These are phyloP conservation scores for Axinella damicornis DNA, from an alignment of 37 sponge, comb jelly and placozoan species.

Conservation along the genomic window DNA sequence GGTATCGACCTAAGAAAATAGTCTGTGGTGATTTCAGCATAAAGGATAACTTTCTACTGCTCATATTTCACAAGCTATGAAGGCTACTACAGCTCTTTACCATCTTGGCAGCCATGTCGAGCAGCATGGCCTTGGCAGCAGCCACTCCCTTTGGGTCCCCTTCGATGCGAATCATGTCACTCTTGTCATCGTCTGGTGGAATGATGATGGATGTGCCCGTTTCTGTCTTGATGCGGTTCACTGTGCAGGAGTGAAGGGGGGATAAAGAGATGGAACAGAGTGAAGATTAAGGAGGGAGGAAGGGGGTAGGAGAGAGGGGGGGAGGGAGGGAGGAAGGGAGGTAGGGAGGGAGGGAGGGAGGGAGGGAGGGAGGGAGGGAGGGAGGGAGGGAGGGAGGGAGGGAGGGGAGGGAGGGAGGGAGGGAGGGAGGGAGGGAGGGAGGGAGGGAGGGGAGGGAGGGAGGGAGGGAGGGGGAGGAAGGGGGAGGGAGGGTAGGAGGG, in stretches of 20 bases:
- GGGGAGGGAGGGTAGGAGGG: not conserved
- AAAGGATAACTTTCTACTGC: too few species aligned
- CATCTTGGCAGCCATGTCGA: slow-evolving; percentile 81
- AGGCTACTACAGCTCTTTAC: slow-evolving; percentile 32
- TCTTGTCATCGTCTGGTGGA: slow-evolving; percentile 68
- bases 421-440: not conserved
- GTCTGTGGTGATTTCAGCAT: too few species aligned
- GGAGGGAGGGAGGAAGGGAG: too few species aligned
- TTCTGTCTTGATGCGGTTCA: slow-evolving; percentile 84
- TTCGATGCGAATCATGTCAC: slow-evolving; percentile 82
- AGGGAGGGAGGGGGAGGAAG: not conserved
- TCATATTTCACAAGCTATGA: too few species aligned
- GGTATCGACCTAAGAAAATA: too few species aligned
- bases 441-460: not conserved
- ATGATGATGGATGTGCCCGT: slow-evolving; percentile 90
- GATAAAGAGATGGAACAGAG: too few species aligned
- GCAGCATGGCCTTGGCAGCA: slow-evolving; percentile 80
- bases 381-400: not conserved
- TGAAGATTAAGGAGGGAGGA: too few species aligned
- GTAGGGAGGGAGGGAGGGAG: too few species aligned
- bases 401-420: not conserved
- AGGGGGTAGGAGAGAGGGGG: too few species aligned
- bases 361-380: not conserved
- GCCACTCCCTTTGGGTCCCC: slow-evolving; percentile 85
- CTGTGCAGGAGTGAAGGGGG: slow-evolving; percentile 1